Conservation (phyloP, 2,888 invertebrate genomes). For the Cephus rjabovi region DNA sequence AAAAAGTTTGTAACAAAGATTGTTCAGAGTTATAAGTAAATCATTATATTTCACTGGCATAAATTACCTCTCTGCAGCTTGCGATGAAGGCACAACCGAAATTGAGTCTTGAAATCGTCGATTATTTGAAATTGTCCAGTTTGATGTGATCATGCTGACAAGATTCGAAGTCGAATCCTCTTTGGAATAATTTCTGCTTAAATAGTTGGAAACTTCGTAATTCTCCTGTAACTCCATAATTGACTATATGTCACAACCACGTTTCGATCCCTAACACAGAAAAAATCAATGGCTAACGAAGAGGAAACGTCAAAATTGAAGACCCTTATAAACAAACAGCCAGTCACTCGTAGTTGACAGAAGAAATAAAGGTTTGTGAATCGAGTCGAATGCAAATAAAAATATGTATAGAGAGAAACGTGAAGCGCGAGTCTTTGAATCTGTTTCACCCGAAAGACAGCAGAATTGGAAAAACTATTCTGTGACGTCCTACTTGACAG, state of each 20-base stretch:
- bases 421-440: neutral
- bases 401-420: neutral
- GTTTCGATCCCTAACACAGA: neutral
- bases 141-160: slow-evolving; percentile 33
- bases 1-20: slow-evolving; percentile 14
- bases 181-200: neutral
- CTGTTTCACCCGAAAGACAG: neutral
- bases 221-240: neutral
- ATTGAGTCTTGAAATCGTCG: slow-evolving; percentile 46
- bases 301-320: neutral
- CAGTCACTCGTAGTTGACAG: neutral
- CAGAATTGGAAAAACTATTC: neutral
- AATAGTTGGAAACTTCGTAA: neutral
- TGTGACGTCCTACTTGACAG: neutral
- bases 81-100: slow-evolving; percentile 32
- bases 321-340: neutral
- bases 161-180: neutral
- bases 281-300: neutral
- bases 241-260: neutral
- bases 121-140: slow-evolving; percentile 49
- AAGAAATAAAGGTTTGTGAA: neutral
- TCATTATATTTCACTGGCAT: neutral
- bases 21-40: neutral
- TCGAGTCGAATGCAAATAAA: neutral
- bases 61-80: slow-evolving; percentile 43